Percentiles rank a stretch among this genome's conserved stretches.
Evolutionary conservation across 2,797 vertebrate genomes (phyloP).

Genomic region (Semaprochilodus insignis): DNA sequence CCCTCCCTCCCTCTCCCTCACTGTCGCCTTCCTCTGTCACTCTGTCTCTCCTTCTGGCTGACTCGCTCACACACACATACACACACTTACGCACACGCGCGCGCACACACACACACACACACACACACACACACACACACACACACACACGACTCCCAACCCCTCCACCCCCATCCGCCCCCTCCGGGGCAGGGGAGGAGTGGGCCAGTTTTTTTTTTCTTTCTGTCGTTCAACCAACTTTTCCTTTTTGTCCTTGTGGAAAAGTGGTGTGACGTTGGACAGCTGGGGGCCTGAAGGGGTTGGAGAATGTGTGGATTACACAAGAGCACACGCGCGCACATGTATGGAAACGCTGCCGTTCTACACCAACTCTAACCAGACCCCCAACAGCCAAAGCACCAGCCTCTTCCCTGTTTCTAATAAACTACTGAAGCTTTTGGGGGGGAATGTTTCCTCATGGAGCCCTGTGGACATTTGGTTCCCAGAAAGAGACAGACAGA

Average conservation of each 20-base stretch:
- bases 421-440: background rate
- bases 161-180: slow-evolving; percentile 40
- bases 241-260: slow-evolving; percentile 71
- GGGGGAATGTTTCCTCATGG: no score
- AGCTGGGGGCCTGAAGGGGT: slow-evolving; percentile 63
- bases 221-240: slow-evolving; percentile 67
- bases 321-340: background rate
- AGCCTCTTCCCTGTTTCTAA: background rate
- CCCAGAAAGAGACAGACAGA: background rate
- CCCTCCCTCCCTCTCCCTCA: slow-evolving; percentile 29
- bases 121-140: slow-evolving; percentile 62
- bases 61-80: slow-evolving; percentile 22
- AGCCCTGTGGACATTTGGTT: background rate
- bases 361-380: background rate
- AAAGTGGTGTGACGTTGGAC: slow-evolving; percentile 72
- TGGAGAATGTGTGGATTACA: slow-evolving; percentile 10
- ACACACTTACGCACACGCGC: slow-evolving; percentile 23
- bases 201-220: slow-evolving; percentile 19
- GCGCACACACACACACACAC: slow-evolving; percentile 11
- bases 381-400: background rate
- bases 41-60: slow-evolving; percentile 7
- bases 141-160: slow-evolving; percentile 18
- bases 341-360: background rate
- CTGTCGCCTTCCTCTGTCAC: slow-evolving; percentile 37
- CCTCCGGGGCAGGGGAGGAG: slow-evolving; percentile 9